A percentile compares a stretch with the other conserved stretches of the same genome.
phyloP scores from a whole-genome alignment of 2,113 vertebrate species.

The Actenoides hombroni region DNA sequence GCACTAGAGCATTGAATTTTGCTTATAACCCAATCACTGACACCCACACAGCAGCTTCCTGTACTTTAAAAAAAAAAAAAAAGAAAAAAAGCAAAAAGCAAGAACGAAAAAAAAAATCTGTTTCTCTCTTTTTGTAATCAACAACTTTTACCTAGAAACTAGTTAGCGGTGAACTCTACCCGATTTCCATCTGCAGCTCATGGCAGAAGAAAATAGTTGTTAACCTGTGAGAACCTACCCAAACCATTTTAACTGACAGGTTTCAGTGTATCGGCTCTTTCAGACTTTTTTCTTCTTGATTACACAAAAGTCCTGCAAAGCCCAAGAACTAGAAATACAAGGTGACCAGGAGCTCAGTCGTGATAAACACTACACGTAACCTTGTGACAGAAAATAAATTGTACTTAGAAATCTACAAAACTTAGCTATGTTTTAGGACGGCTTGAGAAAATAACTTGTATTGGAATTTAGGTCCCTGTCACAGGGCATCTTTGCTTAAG shows the following conservation, averaged over 20 bases:
- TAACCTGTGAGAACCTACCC: conserved; percentile 64
- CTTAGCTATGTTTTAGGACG: neutral
- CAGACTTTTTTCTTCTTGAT: neutral
- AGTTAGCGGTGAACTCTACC: conserved; percentile 54
- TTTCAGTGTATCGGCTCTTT: conserved; percentile 50
- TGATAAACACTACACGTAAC: neutral
- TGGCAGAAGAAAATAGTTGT: conserved; percentile 67
- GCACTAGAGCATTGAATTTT: conserved; percentile 68
- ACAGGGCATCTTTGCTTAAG: neutral
- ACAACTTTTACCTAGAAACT: conserved; percentile 86
- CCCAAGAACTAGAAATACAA: neutral
- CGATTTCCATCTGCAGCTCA: conserved; percentile 71
- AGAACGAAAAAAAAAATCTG: conserved; percentile 67
- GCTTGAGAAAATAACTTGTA: neutral
- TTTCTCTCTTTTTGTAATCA: conserved; percentile 81
- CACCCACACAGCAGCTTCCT: conserved; percentile 82
- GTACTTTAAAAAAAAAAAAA: conserved; percentile 68
- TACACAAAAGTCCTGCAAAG: neutral
- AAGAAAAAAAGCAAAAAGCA: neutral
- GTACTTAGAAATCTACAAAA: neutral
- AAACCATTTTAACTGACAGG: conserved; percentile 59
- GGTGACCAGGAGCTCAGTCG: neutral
- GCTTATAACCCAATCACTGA: conserved; percentile 80
- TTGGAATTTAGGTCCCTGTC: neutral
- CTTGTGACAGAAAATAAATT: neutral